Percentiles rank a stretch among this genome's conserved stretches.
These are phyloP conservation scores for Lycodopsis pacificus DNA, from an alignment of 2,797 vertebrate genomes.

Conservation along the genomic window DNA sequence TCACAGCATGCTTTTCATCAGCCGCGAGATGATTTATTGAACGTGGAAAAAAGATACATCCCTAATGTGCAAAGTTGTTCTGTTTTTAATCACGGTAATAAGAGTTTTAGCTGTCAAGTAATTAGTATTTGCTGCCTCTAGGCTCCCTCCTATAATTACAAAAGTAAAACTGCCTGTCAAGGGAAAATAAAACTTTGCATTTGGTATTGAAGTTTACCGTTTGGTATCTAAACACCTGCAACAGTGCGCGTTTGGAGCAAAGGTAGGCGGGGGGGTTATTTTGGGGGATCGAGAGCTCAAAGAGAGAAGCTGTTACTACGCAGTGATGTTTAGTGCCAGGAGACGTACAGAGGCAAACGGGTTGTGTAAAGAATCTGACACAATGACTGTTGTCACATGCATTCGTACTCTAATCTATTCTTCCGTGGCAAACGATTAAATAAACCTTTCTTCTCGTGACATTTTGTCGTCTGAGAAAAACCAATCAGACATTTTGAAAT, in stretches of 20 bases:
- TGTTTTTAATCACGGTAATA: constrained; percentile 77
- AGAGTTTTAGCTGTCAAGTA: constrained; percentile 73
- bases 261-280: constrained; percentile 42
- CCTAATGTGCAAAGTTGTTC: constrained; percentile 66
- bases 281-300: constrained; percentile 15
- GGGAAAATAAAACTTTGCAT: constrained; percentile 71
- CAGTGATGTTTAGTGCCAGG: constrained; percentile 31
- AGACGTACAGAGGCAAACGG: neutral
- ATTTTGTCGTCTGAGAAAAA: constrained; percentile 20
- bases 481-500: constrained; percentile 13
- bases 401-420: constrained; percentile 17
- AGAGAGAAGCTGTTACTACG: constrained; percentile 11
- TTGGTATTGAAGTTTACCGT: constrained; percentile 61
- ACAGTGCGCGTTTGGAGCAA: constrained; percentile 5
- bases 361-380: neutral
- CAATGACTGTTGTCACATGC: constrained; percentile 3
- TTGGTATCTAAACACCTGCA: constrained; percentile 58
- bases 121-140: constrained; percentile 70
- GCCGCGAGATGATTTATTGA: constrained; percentile 70
- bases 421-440: constrained; percentile 16
- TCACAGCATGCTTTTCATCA: constrained; percentile 57
- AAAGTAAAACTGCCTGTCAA: constrained; percentile 65
- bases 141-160: constrained; percentile 72
- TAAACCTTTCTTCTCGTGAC: constrained; percentile 18
- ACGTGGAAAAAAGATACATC: constrained; percentile 65